Evolutionary conservation across 2,888 invertebrate genomes (phyloP), one percentile per base, ranked within the genome.

Genomic region (Stenoptilia bipunctidactyla): DNA sequence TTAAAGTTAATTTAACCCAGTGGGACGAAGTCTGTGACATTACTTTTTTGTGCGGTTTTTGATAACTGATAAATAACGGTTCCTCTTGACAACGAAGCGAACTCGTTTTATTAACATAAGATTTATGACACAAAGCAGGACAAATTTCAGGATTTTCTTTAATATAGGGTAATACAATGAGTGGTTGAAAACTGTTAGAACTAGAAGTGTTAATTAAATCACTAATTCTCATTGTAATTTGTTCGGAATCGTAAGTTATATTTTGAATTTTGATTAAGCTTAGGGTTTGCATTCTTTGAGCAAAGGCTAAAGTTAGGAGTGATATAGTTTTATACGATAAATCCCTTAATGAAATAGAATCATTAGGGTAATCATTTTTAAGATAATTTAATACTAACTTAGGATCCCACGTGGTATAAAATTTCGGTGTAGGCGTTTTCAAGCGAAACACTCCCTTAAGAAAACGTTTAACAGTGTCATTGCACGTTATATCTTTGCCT

Each of bases 401-500:
- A 4, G 57, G 54, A 34, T 65, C 48, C 59, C 61, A 62, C 0
- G 38, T 38, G 8, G 15, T 15, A 15, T 56, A 44, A 41, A 60
- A 48, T 34, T 39, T 44, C n/a, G 45, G 44, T 3, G n/a, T 5
- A 9, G 40, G 27, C 3, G 43, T 30, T 15, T 39, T 38, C 15
- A 39, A n/a, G 15, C 33, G 41, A 40, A 14, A 48, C 13, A 45
- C 30, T 8, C 45, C 46, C 10, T 40, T 42, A 15, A 45, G 15
- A 25, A 48, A 48, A 20, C 46, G 34, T 37, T 41, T 41, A n/a
- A 48, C 40, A 30, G 14, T 27, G 12, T 33, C 15, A 37, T 44
- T 35, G 13, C 38, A 25, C 1, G 33, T 55, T 1, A 35, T 27
- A 10, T 41, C 15, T 12, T 30, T 4, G 6, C 38, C 38, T 15